Conservation (phyloP, 2,113 vertebrate genomes). For the Tragelaphus buxtoni region DNA sequence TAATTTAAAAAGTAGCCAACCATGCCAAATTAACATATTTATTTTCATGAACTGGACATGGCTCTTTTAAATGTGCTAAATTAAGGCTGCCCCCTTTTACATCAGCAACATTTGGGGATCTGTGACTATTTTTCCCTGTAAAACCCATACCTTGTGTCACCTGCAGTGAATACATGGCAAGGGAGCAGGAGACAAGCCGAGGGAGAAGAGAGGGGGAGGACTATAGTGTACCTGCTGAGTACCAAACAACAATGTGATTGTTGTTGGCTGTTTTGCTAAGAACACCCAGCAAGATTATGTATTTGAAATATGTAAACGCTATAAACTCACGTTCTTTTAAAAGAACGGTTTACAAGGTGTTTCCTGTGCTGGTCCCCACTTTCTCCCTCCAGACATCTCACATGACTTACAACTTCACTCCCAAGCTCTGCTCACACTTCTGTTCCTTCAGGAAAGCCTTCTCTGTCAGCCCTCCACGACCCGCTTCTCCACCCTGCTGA, state of each 20-base stretch:
- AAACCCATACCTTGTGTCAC: not conserved
- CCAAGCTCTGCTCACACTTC: not conserved
- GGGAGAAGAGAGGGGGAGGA: not conserved
- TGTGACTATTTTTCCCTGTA: not conserved
- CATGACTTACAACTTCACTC: not conserved
- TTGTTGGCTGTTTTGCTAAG: not conserved
- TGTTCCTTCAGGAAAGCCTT: not conserved
- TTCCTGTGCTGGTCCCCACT: not conserved
- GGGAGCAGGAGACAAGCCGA: not conserved
- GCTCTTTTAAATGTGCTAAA: not conserved
- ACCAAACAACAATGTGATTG: not conserved
- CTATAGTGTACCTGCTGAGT: not conserved
- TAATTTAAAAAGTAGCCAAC: not conserved
- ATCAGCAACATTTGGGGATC: not conserved
- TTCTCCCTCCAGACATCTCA: not conserved
- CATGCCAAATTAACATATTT: not conserved
- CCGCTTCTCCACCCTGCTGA: not conserved
- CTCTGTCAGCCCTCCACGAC: not conserved
- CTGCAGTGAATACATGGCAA: not conserved
- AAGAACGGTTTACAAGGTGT: not conserved
- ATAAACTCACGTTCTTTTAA: not conserved
- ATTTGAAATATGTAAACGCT: not conserved
- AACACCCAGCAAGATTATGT: not conserved
- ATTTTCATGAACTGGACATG: not conserved
- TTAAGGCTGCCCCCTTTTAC: not conserved